A percentile compares a stretch with the other conserved stretches of the same genome.
Evolutionary conservation across 2,888 invertebrate genomes (phyloP).

Genomic region (Tiliacea citrago): DNA sequence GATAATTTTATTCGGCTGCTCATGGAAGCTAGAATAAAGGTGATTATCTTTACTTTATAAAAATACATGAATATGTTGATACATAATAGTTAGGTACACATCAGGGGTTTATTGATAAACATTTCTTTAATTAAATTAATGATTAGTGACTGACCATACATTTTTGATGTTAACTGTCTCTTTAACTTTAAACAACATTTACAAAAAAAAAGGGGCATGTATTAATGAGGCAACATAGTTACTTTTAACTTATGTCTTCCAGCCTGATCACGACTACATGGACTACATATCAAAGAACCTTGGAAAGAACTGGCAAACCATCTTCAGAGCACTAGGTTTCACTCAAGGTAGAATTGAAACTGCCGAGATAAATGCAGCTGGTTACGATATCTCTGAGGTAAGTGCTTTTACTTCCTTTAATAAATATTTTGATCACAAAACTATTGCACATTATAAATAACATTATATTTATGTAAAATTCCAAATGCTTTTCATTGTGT

Average conservation of each 20-base stretch:
- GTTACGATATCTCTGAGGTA: conserved; percentile 90
- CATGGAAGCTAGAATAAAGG: conserved; percentile 82
- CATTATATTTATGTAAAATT: not conserved
- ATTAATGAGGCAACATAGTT: not conserved
- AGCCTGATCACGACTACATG: conserved; percentile 89
- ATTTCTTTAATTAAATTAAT: too few relatives aligned
- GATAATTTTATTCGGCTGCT: conserved; percentile 79
- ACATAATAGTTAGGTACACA: not conserved
- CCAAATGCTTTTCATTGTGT: not conserved
- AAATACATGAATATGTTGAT: not conserved
- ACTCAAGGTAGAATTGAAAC: conserved; percentile 92
- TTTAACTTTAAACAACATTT: too few relatives aligned
- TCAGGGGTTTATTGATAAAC: too few relatives aligned
- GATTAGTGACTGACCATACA: too few relatives aligned
- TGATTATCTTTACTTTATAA: conserved; percentile 58
- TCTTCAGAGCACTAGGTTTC: conserved; percentile 90
- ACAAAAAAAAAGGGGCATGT: not conserved
- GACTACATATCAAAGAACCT: conserved; percentile 91
- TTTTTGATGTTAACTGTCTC: too few relatives aligned
- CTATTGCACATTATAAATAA: not conserved
- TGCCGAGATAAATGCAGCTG: conserved; percentile 84
- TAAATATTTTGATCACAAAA: not conserved
- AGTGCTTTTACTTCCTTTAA: not conserved
- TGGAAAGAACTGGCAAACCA: conserved; percentile 91
- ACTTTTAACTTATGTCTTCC: conserved; percentile 60